These are phyloP conservation scores for Sceloporus undulatus DNA, from an alignment of 2,113 vertebrate species.

Conservation along the genomic window DNA sequence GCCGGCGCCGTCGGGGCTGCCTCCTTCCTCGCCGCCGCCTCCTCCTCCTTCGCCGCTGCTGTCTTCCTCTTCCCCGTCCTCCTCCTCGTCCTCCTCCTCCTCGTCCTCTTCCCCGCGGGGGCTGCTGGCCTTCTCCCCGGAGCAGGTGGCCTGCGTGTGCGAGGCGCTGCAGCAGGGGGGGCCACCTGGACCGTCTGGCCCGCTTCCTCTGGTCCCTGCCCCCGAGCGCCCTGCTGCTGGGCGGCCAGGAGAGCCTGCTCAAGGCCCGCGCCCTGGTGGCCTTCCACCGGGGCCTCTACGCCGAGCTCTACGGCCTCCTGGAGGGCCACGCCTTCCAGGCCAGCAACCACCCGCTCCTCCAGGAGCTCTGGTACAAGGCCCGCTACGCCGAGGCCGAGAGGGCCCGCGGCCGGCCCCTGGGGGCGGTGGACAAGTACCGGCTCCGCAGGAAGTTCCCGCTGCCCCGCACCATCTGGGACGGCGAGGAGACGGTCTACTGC, in stretches of 20 bases:
- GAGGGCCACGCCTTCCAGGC: slow-evolving; percentile 97
- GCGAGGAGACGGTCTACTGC: slow-evolving; percentile 99
- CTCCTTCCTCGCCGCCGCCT: slow-evolving; percentile 68
- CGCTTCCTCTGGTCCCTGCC: slow-evolving; percentile 98
- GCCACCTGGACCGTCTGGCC: slow-evolving; percentile 97
- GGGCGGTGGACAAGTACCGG: slow-evolving; percentile 99
- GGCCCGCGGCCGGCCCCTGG: slow-evolving; percentile 95
- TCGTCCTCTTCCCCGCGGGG: slow-evolving; percentile 82
- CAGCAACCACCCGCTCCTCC: slow-evolving; percentile 94
- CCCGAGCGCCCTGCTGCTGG: slow-evolving; percentile 95
- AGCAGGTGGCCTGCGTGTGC: slow-evolving; percentile 98
- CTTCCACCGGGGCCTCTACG: slow-evolving; percentile 97
- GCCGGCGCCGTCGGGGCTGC: not conserved
- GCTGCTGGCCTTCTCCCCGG: slow-evolving; percentile 94
- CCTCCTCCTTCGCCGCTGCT: slow-evolving; percentile 13
- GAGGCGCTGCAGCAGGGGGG: slow-evolving; percentile 99
- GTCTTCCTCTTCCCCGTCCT: slow-evolving; percentile 72
- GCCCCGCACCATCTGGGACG: slow-evolving; percentile 99
- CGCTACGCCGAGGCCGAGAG: slow-evolving; percentile 98
- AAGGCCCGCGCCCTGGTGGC: slow-evolving; percentile 98
- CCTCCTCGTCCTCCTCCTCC: slow-evolving; percentile 72
- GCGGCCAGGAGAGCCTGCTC: slow-evolving; percentile 98
- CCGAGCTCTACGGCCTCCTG: slow-evolving; percentile 96
- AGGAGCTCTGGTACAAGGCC: slow-evolving; percentile 99
- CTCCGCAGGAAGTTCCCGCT: slow-evolving; percentile 98